Percentiles rank a stretch among this genome's conserved stretches.
phyloP scores from a whole-genome alignment of 2,113 vertebrate genomes.

The Porphyrio hochstetteri region DNA sequence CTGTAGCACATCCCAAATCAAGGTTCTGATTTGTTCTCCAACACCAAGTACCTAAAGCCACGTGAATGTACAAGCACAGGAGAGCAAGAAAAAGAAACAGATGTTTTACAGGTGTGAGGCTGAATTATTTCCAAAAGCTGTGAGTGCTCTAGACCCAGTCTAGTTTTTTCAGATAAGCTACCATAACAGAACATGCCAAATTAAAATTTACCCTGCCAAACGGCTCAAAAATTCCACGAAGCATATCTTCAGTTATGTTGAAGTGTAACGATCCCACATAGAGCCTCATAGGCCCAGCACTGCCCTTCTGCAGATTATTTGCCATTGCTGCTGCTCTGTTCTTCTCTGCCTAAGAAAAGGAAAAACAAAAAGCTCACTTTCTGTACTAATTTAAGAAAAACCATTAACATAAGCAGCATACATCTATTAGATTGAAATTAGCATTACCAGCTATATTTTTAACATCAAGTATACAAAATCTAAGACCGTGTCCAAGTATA shows the following conservation, averaged over 20 bases:
- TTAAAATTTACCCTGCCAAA: conserved; percentile 86
- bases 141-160: background rate
- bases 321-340: conserved; percentile 96
- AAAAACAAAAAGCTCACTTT: background rate
- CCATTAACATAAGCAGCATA: background rate
- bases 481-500: background rate
- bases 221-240: conserved; percentile 94
- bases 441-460: background rate
- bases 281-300: conserved; percentile 90
- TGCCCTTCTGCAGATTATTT: conserved; percentile 92
- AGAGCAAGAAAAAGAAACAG: background rate
- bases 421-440: background rate
- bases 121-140: background rate
- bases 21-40: background rate
- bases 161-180: background rate
- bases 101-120: background rate
- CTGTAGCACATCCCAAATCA: background rate
- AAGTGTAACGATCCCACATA: conserved; percentile 96
- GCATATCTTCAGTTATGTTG: conserved; percentile 98
- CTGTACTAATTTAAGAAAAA: background rate
- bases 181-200: background rate
- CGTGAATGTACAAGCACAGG: background rate
- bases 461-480: background rate
- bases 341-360: conserved; percentile 87
- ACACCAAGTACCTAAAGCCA: background rate